Evolutionary conservation across 2,888 invertebrate genomes (phyloP).

Genomic region (Plebejus argus): DNA sequence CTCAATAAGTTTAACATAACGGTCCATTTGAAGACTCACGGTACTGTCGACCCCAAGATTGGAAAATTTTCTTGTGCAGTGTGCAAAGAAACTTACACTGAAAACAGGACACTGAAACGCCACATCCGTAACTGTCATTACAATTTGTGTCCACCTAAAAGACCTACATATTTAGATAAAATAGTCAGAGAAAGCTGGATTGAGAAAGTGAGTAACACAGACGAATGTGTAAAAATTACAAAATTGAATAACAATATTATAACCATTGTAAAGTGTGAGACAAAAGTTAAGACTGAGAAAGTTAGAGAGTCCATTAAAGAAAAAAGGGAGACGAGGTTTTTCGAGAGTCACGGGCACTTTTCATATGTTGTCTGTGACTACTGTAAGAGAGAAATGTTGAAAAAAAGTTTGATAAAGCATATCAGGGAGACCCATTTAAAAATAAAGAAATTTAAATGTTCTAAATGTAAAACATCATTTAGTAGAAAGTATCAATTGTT

Average conservation of each 20-base stretch:
- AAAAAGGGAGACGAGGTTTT: background rate
- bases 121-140: background rate
- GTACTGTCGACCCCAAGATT: background rate
- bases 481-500: conserved; percentile 59
- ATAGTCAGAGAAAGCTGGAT: background rate
- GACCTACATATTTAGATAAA: background rate
- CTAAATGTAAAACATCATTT: conserved; percentile 50
- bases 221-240: background rate
- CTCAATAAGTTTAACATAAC: background rate
- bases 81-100: background rate
- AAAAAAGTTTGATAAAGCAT: conserved; percentile 62
- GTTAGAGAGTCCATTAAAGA: background rate
- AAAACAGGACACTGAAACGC: background rate
- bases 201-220: background rate
- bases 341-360: conserved; percentile 39
- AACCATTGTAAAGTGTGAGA: background rate
- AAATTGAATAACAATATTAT: background rate
- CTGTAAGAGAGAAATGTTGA: conserved; percentile 67
- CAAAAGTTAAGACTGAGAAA: background rate
- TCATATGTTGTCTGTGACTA: conserved; percentile 64
- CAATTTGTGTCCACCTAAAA: background rate
- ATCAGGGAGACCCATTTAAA: conserved; percentile 62
- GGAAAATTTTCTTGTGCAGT: background rate
- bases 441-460: conserved; percentile 56
- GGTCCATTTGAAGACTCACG: background rate